A percentile compares a stretch with the other conserved stretches of the same genome.
phyloP scores from a whole-genome alignment of 2,797 vertebrate species.

The Pipistrellus nathusii region DNA sequence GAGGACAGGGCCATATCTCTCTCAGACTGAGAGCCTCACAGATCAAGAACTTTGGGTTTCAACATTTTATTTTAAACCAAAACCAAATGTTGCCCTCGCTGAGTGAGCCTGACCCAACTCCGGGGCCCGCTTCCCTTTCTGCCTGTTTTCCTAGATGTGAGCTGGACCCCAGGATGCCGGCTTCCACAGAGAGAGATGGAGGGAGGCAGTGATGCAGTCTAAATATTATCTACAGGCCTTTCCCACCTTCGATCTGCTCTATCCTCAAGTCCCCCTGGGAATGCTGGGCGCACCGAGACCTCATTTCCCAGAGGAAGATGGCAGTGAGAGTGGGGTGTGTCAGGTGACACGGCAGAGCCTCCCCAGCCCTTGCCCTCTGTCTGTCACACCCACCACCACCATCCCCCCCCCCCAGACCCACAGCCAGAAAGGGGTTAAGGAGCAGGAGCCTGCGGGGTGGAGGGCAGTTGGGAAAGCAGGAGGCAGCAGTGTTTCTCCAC shows the following conservation, averaged over 20 bases:
- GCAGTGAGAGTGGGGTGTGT: not conserved
- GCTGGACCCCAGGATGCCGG: not conserved
- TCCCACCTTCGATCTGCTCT: not conserved
- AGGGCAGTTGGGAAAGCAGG: constrained; percentile 67
- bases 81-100: not conserved
- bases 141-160: not conserved
- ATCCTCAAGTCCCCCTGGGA: not conserved
- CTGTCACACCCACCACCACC: no score
- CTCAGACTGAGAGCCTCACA: not conserved
- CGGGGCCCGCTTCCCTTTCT: not conserved
- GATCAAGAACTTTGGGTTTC: not conserved
- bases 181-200: not conserved
- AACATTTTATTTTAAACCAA: not conserved
- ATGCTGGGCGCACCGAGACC: not conserved
- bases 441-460: not conserved
- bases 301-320: not conserved
- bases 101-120: not conserved
- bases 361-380: not conserved
- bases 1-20: not conserved
- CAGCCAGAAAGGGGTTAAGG: constrained; percentile 66
- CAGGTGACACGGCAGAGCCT: not conserved
- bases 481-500: constrained; percentile 66
- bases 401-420: not conserved
- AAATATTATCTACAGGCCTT: not conserved
- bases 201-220: not conserved